Percentiles rank a stretch among this genome's conserved stretches.
Evolutionary conservation across 2,113 vertebrate genomes (phyloP).

Genomic region (Pterocles burchelli): DNA sequence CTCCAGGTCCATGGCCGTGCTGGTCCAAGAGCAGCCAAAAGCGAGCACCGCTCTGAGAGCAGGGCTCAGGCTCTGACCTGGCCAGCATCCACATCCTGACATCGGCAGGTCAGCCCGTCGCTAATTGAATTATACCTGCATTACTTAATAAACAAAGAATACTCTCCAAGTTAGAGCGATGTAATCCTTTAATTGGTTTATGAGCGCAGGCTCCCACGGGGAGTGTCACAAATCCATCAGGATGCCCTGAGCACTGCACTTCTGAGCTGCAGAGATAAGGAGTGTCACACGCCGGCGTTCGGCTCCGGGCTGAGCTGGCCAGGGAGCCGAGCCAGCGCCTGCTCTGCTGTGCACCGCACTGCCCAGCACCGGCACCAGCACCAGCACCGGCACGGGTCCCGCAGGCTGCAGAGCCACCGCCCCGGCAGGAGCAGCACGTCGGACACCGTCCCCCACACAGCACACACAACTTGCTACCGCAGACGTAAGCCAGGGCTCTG

Average conservation of each 20-base stretch:
- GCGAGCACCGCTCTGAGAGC: fast-evolving
- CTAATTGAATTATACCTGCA: slow-evolving; percentile 62
- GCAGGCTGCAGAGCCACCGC: fast-evolving
- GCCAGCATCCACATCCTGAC: slow-evolving; percentile 1
- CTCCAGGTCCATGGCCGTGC: neutral
- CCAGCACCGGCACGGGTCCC: neutral
- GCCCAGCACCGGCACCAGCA: neutral
- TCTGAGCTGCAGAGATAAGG: slow-evolving; percentile 50
- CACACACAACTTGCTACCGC: fast-evolving
- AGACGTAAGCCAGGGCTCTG: fast-evolving
- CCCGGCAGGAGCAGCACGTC: neutral
- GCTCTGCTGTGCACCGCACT: neutral
- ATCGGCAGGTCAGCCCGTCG: slow-evolving; percentile 16
- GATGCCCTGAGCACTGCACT: slow-evolving; percentile 16
- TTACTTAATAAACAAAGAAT: slow-evolving; percentile 60
- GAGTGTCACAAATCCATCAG: slow-evolving; percentile 62
- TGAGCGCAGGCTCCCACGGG: slow-evolving; percentile 13
- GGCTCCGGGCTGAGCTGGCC: neutral
- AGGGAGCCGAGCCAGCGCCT: neutral
- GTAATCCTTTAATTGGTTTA: slow-evolving; percentile 68
- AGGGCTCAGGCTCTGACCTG: neutral
- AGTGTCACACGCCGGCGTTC: neutral
- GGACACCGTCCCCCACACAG: fast-evolving
- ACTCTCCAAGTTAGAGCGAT: slow-evolving; percentile 23
- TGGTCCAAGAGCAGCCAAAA: fast-evolving